These are phyloP conservation scores for Tipula unca DNA, from an alignment of 2,888 invertebrate genomes.

Conservation along the genomic window DNA sequence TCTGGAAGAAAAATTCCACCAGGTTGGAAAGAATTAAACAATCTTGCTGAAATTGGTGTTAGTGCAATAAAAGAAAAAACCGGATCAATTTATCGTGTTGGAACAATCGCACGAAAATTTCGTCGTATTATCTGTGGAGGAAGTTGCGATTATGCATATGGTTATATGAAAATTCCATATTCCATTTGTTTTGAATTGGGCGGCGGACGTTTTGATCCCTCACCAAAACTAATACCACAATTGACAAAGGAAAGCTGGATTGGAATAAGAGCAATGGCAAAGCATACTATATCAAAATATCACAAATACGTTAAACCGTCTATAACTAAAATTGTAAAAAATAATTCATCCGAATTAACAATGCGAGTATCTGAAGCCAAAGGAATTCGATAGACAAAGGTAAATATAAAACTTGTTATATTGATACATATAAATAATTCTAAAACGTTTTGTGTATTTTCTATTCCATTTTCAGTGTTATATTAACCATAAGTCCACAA, in stretches of 20 bases:
- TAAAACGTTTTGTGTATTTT: neutral
- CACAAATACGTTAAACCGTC: neutral
- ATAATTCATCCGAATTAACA: neutral
- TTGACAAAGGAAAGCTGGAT: conserved; percentile 40
- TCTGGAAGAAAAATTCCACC: conserved; percentile 32
- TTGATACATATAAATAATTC: neutral
- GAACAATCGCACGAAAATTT: conserved; percentile 36
- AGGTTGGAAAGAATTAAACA: conserved; percentile 32
- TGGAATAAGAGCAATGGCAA: conserved; percentile 41
- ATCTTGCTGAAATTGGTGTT: conserved; percentile 35
- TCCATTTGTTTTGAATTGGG: conserved; percentile 40
- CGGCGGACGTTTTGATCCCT: conserved; percentile 37
- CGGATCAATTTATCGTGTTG: conserved; percentile 37
- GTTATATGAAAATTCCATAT: conserved; percentile 35
- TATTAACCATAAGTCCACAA: neutral
- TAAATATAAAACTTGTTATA: neutral
- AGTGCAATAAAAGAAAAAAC: conserved; percentile 36
- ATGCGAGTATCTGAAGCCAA: neutral
- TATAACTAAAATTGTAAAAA: neutral
- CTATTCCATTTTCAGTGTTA: neutral
- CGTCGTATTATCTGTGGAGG: conserved; percentile 36
- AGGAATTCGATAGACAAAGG: neutral
- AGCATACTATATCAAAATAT: conserved; percentile 30
- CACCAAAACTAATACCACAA: conserved; percentile 33
- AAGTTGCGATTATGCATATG: conserved; percentile 40